Evolutionary conservation across 2,797 vertebrate genomes (phyloP), one percentile per base, ranked within the genome.

Genomic region (Octomys mimax): DNA sequence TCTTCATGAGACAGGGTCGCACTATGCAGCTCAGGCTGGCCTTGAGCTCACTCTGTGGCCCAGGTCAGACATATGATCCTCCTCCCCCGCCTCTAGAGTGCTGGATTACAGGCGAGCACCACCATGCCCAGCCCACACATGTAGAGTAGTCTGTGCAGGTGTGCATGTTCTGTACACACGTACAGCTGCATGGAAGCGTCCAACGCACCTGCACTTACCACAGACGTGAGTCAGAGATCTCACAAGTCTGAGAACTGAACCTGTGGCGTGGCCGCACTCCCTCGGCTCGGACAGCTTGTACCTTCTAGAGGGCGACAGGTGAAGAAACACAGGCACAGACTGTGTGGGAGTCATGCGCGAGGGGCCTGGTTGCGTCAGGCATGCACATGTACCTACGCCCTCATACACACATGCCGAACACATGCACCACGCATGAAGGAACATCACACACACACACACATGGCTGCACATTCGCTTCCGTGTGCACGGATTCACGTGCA

Each of bases 401-500:
- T 1, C 24, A 21, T 31, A 46, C 19, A 22, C 24, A 7, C 28
- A 16, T 10, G 7, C 33, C 13, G 16, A 22, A n/a, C 2, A 33
- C 1, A 18, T 0, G 1, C 16, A 16, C 13, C 64, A 14, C 18
- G 14, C 31, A 66, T 66, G 64, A 66, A 33, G 64, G 64, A 33
- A 31, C 28, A 66, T 33, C 64, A 62, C 26, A 13, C 64, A 31
- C 64, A 66, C 26, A 26, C 64, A 49, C 64, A 66, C 64, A 6
- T 16, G 14, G 16, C 19, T 4, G 59, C 22, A 19, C 3, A 36
- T 0, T 6, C n/a, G 14, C 22, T 7, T 21, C 9, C 14, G 3
- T 28, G 39, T 8, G 0, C 26, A 21, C 49, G 2, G 0, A 24
- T 2, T 3, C 5, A 11, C 4, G 14, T 12, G 4, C 16, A 14